Evolutionary conservation across 2,888 invertebrate genomes (phyloP).

Genomic region (Papilio demoleus): DNA sequence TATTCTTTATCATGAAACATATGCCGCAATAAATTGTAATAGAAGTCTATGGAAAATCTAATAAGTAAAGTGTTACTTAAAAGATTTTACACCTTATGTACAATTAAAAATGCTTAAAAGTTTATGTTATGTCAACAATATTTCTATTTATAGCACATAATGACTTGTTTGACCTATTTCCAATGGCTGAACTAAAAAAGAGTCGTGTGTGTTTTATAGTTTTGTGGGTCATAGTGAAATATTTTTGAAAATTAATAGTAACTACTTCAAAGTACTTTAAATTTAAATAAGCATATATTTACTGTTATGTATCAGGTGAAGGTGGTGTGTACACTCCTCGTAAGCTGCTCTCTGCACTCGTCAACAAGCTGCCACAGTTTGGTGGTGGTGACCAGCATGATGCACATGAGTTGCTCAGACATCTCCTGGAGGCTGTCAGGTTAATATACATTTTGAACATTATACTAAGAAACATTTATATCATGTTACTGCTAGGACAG

Average conservation of each 20-base stretch:
- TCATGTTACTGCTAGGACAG: background rate
- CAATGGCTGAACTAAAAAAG: background rate
- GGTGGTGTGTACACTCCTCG: conserved; percentile 86
- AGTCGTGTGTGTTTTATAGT: background rate
- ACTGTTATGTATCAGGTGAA: no score
- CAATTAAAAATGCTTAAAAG: background rate
- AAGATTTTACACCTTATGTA: background rate
- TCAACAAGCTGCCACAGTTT: conserved; percentile 90
- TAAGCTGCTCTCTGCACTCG: conserved; percentile 85
- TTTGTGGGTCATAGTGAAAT: background rate
- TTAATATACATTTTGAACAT: conserved; percentile 51
- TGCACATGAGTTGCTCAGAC: conserved; percentile 96
- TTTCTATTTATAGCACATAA: conserved; percentile 33
- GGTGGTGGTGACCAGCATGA: conserved; percentile 98
- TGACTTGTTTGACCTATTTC: conserved; percentile 39
- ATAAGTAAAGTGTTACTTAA: no score
- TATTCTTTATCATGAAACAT: no score
- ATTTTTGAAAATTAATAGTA: no score
- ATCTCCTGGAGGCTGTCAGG: conserved; percentile 94
- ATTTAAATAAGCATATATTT: no score
- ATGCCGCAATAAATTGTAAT: no score
- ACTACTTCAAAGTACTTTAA: no score
- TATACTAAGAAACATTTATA: no score
- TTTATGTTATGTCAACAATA: conserved; percentile 3
- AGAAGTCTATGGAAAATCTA: no score